phyloP scores from a whole-genome alignment of 2,888 invertebrate genomes.

The Matsumyia berberina region DNA sequence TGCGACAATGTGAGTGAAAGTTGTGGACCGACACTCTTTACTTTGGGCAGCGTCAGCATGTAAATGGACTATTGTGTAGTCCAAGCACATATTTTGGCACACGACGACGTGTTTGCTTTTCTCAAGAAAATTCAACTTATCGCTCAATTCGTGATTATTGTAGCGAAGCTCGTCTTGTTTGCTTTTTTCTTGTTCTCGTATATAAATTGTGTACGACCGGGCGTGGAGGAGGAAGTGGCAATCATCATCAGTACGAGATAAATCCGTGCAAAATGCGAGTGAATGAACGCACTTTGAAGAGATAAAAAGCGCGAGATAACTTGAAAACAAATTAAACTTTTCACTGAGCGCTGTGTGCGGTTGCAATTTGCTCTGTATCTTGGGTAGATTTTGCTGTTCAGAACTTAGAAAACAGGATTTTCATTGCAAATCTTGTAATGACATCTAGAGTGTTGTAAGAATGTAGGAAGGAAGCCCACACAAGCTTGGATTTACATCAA shows the following conservation, averaged over 20 bases:
- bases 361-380: too few species aligned
- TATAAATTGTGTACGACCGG: background rate
- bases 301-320: too few species aligned
- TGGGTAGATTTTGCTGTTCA: too few species aligned
- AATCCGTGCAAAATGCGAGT: background rate
- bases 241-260: conserved; percentile 1
- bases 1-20: conserved; percentile 51
- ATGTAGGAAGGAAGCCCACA: too few species aligned
- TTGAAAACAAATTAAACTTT: too few species aligned
- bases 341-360: too few species aligned
- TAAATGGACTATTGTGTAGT: conserved; percentile 37
- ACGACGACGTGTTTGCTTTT: conserved; percentile 8
- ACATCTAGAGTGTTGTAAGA: too few species aligned
- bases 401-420: too few species aligned
- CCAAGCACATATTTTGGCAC: conserved; percentile 39
- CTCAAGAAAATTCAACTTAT: conserved; percentile 21
- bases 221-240: background rate
- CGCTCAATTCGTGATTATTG: conserved; percentile 9
- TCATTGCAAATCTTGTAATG: too few species aligned
- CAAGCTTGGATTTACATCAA: too few species aligned
- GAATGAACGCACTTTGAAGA: too few species aligned
- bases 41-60: conserved; percentile 8
- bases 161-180: conserved; percentile 6
- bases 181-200: background rate
- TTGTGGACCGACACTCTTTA: conserved; percentile 26